phyloP scores from a whole-genome alignment of 2,113 vertebrate species.

The Phaethornis superciliosus region DNA sequence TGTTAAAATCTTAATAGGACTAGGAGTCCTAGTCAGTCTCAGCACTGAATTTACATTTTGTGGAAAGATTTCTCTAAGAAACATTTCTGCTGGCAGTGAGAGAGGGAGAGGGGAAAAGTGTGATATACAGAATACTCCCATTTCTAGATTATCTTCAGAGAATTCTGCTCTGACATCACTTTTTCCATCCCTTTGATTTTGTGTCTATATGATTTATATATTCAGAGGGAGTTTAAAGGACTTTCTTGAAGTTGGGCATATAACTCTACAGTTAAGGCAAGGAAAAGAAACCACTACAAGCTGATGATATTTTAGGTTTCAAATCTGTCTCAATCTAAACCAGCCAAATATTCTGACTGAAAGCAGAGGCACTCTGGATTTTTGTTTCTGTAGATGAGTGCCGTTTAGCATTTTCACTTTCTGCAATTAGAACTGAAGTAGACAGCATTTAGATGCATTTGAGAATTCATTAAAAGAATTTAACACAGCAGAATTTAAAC shows the following conservation, averaged over 20 bases:
- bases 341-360: neutral
- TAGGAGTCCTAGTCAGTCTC: neutral
- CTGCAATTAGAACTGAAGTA: slow-evolving; percentile 26
- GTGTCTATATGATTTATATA: neutral
- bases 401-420: slow-evolving; percentile 18
- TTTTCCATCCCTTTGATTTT: neutral
- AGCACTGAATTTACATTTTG: neutral
- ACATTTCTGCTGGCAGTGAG: neutral
- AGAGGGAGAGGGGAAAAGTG: neutral
- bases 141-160: neutral
- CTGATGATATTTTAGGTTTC: neutral
- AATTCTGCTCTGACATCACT: neutral
- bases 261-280: neutral
- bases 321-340: neutral
- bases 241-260: neutral
- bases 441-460: slow-evolving; percentile 2
- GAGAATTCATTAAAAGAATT: slow-evolving; percentile 30
- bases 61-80: neutral
- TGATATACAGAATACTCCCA: neutral
- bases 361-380: neutral
- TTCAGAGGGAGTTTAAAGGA: neutral
- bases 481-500: slow-evolving; percentile 7
- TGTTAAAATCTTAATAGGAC: neutral
- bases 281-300: neutral
- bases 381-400: neutral